phyloP scores from a whole-genome alignment of 2,797 vertebrate genomes.

The Rhabdomys pumilio region DNA sequence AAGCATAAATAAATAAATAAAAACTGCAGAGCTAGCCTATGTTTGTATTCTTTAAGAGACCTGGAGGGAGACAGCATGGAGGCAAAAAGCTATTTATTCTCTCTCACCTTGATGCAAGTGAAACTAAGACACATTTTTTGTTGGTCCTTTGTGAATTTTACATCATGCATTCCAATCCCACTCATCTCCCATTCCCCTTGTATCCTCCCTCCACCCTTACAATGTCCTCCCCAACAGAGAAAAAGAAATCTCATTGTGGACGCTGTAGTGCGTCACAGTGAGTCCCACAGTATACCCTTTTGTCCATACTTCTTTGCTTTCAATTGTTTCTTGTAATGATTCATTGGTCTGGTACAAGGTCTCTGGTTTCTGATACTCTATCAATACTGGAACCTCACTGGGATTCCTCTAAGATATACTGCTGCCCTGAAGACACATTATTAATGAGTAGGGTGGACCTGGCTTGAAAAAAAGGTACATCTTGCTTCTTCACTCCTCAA shows the following conservation, averaged over 20 bases:
- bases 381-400: not conserved
- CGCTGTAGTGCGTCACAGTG: not conserved
- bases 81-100: not conserved
- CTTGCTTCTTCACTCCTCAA: not conserved
- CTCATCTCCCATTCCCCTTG: not conserved
- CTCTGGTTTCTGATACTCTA: not conserved
- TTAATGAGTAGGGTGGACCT: not conserved
- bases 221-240: not conserved
- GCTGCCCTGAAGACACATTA: not conserved
- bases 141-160: not conserved
- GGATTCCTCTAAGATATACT: not conserved
- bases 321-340: not conserved
- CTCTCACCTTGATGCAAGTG: not conserved
- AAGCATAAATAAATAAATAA: conserved; percentile 18
- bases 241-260: not conserved
- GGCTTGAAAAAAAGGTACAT: not conserved
- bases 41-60: not conserved
- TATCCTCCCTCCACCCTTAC: not conserved
- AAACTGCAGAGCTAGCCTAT: not conserved
- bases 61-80: not conserved
- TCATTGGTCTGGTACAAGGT: not conserved
- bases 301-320: not conserved
- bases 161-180: not conserved
- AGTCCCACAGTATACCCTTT: not conserved
- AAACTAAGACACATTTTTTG: not conserved